A percentile compares a stretch with the other conserved stretches of the same genome.
phyloP scores from a whole-genome alignment of 2,797 vertebrate species.

The Lacerta agilis region DNA sequence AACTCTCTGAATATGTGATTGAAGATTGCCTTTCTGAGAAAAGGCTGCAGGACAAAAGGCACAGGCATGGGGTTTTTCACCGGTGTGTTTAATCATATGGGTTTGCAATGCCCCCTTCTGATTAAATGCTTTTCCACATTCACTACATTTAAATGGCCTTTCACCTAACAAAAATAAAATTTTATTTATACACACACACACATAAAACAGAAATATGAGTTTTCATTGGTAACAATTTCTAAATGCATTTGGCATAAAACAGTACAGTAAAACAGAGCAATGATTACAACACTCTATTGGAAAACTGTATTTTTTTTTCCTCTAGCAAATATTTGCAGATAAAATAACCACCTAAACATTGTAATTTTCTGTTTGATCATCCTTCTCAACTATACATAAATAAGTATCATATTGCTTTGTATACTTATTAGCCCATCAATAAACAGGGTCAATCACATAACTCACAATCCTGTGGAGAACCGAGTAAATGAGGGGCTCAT shows the following conservation, averaged over 20 bases:
- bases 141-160: constrained; percentile 91
- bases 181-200: fast-evolving
- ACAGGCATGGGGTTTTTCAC: constrained; percentile 97
- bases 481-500: not conserved
- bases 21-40: constrained; percentile 98
- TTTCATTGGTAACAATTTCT: not conserved
- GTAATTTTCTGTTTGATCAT: not conserved
- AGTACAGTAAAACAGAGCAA: not conserved
- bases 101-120: constrained; percentile 99
- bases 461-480: not conserved
- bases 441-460: not conserved
- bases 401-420: not conserved
- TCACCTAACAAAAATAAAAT: constrained; percentile 82
- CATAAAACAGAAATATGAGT: fast-evolving
- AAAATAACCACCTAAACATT: not conserved
- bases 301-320: not conserved
- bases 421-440: not conserved
- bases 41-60: constrained; percentile 96
- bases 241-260: not conserved
- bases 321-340: not conserved
- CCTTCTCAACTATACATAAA: not conserved
- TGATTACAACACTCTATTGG: not conserved
- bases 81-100: constrained; percentile 97
- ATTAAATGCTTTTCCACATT: constrained; percentile 98
- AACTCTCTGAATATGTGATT: constrained; percentile 96